These are phyloP conservation scores for Pavo muticus DNA, from an alignment of 2,113 vertebrate species.

Conservation along the genomic window DNA sequence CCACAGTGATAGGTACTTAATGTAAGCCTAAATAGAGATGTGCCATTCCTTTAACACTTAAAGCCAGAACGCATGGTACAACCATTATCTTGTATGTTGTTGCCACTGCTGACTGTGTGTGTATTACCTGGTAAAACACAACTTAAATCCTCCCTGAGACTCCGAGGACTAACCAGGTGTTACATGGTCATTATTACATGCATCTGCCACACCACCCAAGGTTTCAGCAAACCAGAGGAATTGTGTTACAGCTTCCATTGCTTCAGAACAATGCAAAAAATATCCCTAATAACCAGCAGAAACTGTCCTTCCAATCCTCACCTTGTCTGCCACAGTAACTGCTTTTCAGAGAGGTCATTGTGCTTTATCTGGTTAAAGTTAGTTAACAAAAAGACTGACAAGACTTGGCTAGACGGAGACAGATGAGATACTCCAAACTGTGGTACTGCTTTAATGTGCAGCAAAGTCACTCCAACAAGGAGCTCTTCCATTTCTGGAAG, in stretches of 20 bases:
- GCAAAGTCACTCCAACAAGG: neutral
- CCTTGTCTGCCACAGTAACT: neutral
- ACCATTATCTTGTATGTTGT: slow-evolving; percentile 14
- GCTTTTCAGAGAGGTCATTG: neutral
- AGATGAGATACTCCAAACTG: neutral
- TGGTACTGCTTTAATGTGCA: neutral
- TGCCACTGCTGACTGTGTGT: rapidly evolving
- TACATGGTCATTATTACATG: neutral
- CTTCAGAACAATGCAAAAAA: neutral
- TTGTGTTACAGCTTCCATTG: neutral
- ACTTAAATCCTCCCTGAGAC: neutral
- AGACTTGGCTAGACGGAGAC: neutral
- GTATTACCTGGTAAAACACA: neutral
- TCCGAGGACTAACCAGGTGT: neutral
- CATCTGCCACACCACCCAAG: slow-evolving; percentile 1
- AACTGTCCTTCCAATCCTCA: neutral
- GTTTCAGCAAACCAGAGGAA: slow-evolving; percentile 17
- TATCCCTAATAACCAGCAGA: neutral
- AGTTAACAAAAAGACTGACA: slow-evolving; percentile 3
- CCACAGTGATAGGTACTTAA: slow-evolving; percentile 28
- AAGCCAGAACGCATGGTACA: neutral
- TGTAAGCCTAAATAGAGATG: neutral
- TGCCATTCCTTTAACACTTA: slow-evolving; percentile 18
- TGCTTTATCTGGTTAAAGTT: neutral
- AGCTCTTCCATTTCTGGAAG: neutral